Conservation (phyloP, 2,113 vertebrate species). For the Salvelinus fontinalis region DNA sequence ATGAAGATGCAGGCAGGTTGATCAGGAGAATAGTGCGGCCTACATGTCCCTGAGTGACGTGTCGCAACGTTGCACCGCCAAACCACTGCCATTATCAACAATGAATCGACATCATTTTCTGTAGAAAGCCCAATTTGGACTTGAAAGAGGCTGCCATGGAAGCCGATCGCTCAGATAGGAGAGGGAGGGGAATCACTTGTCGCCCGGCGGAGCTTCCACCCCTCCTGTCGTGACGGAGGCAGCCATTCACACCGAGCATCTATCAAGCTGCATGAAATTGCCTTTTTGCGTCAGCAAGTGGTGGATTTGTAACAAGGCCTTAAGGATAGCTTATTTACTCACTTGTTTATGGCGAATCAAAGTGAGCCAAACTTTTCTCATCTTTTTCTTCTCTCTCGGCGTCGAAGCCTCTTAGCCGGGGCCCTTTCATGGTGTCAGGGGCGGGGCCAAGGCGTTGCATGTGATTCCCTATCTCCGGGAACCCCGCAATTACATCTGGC, state of each 20-base stretch:
- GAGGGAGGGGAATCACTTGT: constrained; percentile 52
- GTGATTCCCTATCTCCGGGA: constrained; percentile 71
- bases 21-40: constrained; percentile 58
- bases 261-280: constrained; percentile 57
- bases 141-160: constrained; percentile 55
- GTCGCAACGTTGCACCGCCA: constrained; percentile 20
- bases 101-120: constrained; percentile 64
- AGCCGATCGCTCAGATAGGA: constrained; percentile 35
- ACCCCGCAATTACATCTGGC: constrained; percentile 80
- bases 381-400: constrained; percentile 29
- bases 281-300: constrained; percentile 52
- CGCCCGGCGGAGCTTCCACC: constrained; percentile 40
- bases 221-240: constrained; percentile 43
- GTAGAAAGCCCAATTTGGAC: constrained; percentile 51
- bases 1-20: constrained; percentile 65
- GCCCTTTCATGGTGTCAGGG: constrained; percentile 65
- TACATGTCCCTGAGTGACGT: constrained; percentile 41
- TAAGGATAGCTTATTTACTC: constrained; percentile 65
- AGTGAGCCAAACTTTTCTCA: constrained; percentile 65
- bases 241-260: constrained; percentile 48
- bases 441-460: constrained; percentile 55
- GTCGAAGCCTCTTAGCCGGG: constrained; percentile 54
- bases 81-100: constrained; percentile 65
- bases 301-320: constrained; percentile 54
- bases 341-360: constrained; percentile 67